Percentiles rank a stretch among this genome's conserved stretches.
phyloP scores from a whole-genome alignment of 2,113 vertebrate species.

The Elephas maximus region DNA sequence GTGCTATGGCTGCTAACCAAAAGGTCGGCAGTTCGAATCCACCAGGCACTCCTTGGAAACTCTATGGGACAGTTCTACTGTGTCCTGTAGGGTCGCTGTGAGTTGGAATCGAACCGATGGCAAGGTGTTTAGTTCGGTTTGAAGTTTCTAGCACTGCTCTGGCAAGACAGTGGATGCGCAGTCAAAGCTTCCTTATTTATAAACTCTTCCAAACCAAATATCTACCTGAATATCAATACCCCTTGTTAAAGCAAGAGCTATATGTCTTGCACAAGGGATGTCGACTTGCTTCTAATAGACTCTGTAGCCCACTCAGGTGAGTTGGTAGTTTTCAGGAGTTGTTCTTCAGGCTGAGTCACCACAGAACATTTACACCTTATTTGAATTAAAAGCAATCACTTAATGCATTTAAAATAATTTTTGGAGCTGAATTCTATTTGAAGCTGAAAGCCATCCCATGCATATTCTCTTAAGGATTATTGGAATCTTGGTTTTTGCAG shows the following conservation, averaged over 20 bases:
- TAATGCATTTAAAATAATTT: not conserved
- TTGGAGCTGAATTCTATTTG: not conserved
- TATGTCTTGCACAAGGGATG: not conserved
- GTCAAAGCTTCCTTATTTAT: not conserved
- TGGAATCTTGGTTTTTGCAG: constrained; percentile 35
- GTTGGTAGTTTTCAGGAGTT: not conserved
- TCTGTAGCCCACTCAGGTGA: not conserved
- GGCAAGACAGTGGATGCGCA: not conserved
- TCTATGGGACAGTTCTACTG: too few relatives aligned
- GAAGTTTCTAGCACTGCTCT: not conserved
- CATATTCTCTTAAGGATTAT: constrained; percentile 11
- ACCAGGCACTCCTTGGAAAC: too few relatives aligned
- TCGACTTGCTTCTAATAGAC: not conserved
- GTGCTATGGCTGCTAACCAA: too few relatives aligned
- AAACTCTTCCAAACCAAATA: too few relatives aligned
- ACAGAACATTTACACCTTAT: constrained; percentile 19
- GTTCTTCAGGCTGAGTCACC: not conserved
- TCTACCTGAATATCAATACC: not conserved
- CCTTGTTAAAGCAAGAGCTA: not conserved
- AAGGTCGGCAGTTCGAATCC: too few relatives aligned
- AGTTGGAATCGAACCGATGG: too few relatives aligned
- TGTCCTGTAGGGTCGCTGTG: too few relatives aligned
- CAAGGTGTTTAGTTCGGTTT: too few relatives aligned
- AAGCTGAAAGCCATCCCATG: not conserved
- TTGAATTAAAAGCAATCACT: constrained; percentile 4